Base-by-base conservation (phyloP, 2,888 invertebrate genomes). In the Electrophaes corylata region DNA sequence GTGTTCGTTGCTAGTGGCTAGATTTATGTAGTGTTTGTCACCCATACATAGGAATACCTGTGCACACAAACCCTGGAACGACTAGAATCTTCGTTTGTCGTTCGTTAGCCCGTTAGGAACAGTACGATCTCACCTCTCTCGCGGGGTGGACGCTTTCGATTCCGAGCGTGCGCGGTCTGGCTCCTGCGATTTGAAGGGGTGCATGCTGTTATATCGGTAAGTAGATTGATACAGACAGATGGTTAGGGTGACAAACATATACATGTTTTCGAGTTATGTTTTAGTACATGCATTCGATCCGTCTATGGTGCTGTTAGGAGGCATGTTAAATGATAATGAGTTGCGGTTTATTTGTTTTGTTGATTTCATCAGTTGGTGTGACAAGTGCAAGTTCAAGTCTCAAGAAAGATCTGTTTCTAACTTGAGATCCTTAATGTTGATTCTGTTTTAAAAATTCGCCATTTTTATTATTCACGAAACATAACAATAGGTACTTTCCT, bases 111-210 rank as follows among this genome's bases (percentile, higher is more conserved):
- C n/a, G 26, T 8, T 6, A 29, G 12, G 14, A 19, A 45, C 57
- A 57, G 57, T 57, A 4, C 57, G 51, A 12, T 29, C 41, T 51
- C n/a, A 35, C 51, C 26, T 57, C 41, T 31, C 46, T 46, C 14
- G 26, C 46, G 37, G 41, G 41, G 29, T 14, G 47, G 46, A 20
- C 33, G 50, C 19, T 11, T 29, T 14, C 16, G 16, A 37, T 37
- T 37, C 6, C 8, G 16, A 16, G 16, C 10, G 37, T 2, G 16
- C 37, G 37, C 37, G 18, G 6, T 18, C 45, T 52, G 18, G 52
- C 29, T 39, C 18, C 31, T 39, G 31, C 11, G 31, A 6, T 4
- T 33, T 10, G 10, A 54, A 20, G 12, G 45, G 31, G 26, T 33
- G 31, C n/a, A n/a, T n/a, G n/a, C 23, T 20, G 12, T 11, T 41